Base-by-base conservation (phyloP, 2,888 invertebrate species). In the Megastigmus dorsalis region DNA sequence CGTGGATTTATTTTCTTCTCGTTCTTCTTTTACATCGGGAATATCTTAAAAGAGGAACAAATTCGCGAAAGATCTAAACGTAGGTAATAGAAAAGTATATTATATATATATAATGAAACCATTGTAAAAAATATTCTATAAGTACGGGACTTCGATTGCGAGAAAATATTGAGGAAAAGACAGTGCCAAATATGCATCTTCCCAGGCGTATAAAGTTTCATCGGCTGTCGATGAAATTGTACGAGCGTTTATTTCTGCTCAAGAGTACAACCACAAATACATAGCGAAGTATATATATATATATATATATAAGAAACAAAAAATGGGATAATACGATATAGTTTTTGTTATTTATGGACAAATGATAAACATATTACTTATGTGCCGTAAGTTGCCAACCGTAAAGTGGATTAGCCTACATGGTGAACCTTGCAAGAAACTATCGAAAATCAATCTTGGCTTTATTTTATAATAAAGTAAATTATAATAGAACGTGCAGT, bases 241-340 rank as follows among this genome's bases (percentile, higher is more conserved):
- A 36, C 13, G 60, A 60, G 60, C 30, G 18, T 36, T 57, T 15
- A 15, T 60, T 26, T 41, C 52, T 43, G 33, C 41, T 70, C 48
- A 62, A 63, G n/a, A 62, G 70, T 70, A 63, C 63, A 70, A 70
- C 28, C 15, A 55, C 13, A 41, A 13, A 20, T 9, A n/a, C 26
- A 45, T 45, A 45, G 20, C 45, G 43, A 18, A 28, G 28, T 26
- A 18, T 23, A 18, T 48, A 38, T 38, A 26, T n/a, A n/a, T 5
- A n/a, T 45, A 62, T 48, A 62, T 45, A 23, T 13, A 41, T n/a
- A 50, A 48, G 38, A 38, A 38, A 38, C 2, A 38, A 10, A 9
- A 2, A 4, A 38, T 18, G 3, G 3, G 4, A 54, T 33, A 36
- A 65, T 66, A 43, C 10, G 3, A 52, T 68, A 68, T 48, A 68